Base-by-base conservation (phyloP, 2,113 vertebrate genomes). In the Malurus cyaneus region DNA sequence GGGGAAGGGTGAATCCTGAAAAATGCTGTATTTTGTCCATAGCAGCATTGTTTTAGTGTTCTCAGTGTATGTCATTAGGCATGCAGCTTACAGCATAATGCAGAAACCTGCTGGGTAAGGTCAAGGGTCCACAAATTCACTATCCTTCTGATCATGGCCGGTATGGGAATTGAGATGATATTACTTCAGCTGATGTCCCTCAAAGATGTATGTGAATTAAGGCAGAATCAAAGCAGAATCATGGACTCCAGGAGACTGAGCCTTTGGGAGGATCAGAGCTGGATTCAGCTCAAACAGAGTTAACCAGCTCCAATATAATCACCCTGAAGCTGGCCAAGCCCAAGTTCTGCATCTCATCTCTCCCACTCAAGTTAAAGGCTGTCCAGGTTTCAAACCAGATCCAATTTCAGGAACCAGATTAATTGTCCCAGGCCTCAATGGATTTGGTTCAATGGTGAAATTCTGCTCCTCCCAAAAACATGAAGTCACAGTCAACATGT, bases 401-500 rank as follows among this genome's bases (percentile, higher is more conserved):
- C 24, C 46, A 73, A 0, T 70, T 44, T 59, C 39, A 57, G 50
- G 50, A 77, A 21, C 4, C 19, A 39, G 36, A 34, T 14, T 52
- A 24, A 24, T n/a, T 1, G 0, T 11, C 17, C 20, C 23, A 32
- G 66, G 28, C 16, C 28, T 19, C 0, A 3, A 4, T 36, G 25
- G 19, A 21, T 85, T 93, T 78, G 9, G 28, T 79, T 66, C 24
- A 54, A 1, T 34, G 8, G 12, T 52, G 42, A 18, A 73, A 72
- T 69, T 77, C 46, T 79, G 21, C 7, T 34, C 12, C 41, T 54
- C 19, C 32, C 9, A 1, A 54, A 88, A 72, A 41, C 2, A 31
- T 13, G 13, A 77, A 72, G 15, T 39, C 32, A 18, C 3, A 44
- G 8, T 50, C 80, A 59, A 39, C 5, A 5, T 3, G 8, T 46